Base-by-base conservation (phyloP, 2,113 vertebrate species). In the Porphyrio hochstetteri region DNA sequence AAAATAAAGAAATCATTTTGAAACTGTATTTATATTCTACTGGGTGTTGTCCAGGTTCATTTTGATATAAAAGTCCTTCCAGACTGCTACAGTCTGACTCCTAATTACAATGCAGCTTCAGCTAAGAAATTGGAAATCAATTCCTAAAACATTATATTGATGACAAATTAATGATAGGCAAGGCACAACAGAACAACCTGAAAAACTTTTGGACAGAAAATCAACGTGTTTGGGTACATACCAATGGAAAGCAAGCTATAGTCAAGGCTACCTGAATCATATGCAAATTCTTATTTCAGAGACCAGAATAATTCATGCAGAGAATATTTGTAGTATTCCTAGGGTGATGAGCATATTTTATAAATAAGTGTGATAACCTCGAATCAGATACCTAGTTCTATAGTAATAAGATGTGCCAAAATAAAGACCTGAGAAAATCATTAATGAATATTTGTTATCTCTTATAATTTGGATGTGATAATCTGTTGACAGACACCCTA, bases 51-150 rank as follows among this genome's bases (percentile, higher is more conserved):
- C 42, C 67, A 61, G 35, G 46, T 81, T 96, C 25, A 84, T 53
- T 88, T 94, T 4, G 2, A 8, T 82, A 68, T 38, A 78, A 64
- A 81, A 88, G 53, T 59, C 35, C 24, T 87, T 79, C 48, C 42
- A 88, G 75, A 82, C 65, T 87, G 61, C 50, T 80, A 82, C 46
- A 67, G 25, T 63, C 60, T 86, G 55, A 52, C 42, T 92, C 17
- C 35, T 71, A 94, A 80, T 89, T 88, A 59, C 68, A 64, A 36
- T 38, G 35, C 42, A 86, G 33, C 33, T 79, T 82, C 63, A 87
- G 44, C 63, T 82, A 67, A 82, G 53, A 82, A 75, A 96, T 33
- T 92, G 77, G 64, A 94, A 96, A 92, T 89, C 63, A 81, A 92
- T 90, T 81, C 36, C 55, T 93, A 82, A 92, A 88, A 76, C 24